Evolutionary conservation across 1,140 invertebrate species (phyloP), one percentile per base, ranked within the genome.

Genomic region (Zelostemma sp.): DNA sequence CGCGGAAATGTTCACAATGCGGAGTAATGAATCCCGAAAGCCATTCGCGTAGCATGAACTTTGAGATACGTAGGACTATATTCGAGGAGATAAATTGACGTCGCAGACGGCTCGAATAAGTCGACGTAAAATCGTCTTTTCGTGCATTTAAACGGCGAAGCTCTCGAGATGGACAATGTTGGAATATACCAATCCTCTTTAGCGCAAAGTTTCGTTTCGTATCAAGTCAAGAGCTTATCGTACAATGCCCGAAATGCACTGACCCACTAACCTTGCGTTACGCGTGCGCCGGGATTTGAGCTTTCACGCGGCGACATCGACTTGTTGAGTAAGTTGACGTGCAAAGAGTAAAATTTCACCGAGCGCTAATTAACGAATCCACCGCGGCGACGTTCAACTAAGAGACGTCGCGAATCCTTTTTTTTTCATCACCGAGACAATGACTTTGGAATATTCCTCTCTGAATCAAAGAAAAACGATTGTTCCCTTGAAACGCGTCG

Each of bases 111-210:
- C 59, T 62, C n/a, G 49, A 41, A 41, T 58, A 62, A 61, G 58
- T 68, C 56, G 47, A 41, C 31, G 33, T 41, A 49, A 58, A 68
- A 43, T 58, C 56, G 54, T 56, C 40, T 60, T 28, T 45, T 31
- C 35, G 14, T 58, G 54, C 14, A 54, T 47, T 68, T 57, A 49
- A 53, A 49, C 15, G 31, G 16, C 43, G 49, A 54, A 15, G 16
- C n/a, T 18, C 4, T 0, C 17, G 21, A 54, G 14, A 46, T 51
- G 48, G 33, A 54, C 48, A 57, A 55, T 48, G 38, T n/a, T 8
- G 57, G 53, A 61, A 61, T 54, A 41, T 53, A 57, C 41, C 53
- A 70, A 70, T 65, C 61, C 61, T 48, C 60, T 64, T 69, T 60
- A 53, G 56, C 56, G 47, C 56, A 61, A 60, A 63, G 50, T 50